These are phyloP conservation scores for Conops quadrifasciatus DNA, from an alignment of 2,888 invertebrate species.

Conservation along the genomic window DNA sequence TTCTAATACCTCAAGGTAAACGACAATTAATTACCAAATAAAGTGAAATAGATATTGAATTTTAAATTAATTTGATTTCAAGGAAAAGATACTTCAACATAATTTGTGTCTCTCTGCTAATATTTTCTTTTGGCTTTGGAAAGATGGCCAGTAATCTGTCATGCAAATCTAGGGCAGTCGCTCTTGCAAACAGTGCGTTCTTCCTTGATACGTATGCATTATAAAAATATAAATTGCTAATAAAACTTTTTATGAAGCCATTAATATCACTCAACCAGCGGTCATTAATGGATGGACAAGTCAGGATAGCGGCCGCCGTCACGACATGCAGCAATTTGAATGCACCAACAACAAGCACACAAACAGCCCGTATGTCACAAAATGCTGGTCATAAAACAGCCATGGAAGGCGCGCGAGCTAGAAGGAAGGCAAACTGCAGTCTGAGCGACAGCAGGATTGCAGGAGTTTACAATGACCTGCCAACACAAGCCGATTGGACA, in stretches of 20 bases:
- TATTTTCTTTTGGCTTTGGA: conserved; percentile 38
- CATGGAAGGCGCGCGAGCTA: not conserved
- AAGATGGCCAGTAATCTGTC: conserved; percentile 8
- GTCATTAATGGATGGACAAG: conserved; percentile 32
- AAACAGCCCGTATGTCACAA: no score
- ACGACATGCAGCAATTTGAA: conserved; percentile 47
- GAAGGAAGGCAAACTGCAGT: not conserved
- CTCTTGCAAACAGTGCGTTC: not conserved
- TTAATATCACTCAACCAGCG: conserved; percentile 55
- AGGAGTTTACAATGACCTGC: not conserved
- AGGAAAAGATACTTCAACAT: no score
- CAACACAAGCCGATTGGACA: not conserved
- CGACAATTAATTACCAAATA: no score
- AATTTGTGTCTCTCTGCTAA: not conserved
- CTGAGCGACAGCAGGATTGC: not conserved
- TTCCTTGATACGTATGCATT: not conserved
- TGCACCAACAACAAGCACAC: conserved; percentile 24
- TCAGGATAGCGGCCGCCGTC: conserved; percentile 6
- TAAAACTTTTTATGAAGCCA: conserved; percentile 59
- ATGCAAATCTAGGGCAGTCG: conserved; percentile 36
- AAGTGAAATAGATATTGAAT: no score
- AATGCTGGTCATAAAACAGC: conserved; percentile 24
- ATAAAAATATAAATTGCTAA: conserved; percentile 50
- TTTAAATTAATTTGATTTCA: no score
- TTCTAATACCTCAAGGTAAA: no score